A percentile compares a stretch with the other conserved stretches of the same genome.
These are phyloP conservation scores for Diarsia rubi DNA, from an alignment of 2,888 invertebrate species.

Conservation along the genomic window DNA sequence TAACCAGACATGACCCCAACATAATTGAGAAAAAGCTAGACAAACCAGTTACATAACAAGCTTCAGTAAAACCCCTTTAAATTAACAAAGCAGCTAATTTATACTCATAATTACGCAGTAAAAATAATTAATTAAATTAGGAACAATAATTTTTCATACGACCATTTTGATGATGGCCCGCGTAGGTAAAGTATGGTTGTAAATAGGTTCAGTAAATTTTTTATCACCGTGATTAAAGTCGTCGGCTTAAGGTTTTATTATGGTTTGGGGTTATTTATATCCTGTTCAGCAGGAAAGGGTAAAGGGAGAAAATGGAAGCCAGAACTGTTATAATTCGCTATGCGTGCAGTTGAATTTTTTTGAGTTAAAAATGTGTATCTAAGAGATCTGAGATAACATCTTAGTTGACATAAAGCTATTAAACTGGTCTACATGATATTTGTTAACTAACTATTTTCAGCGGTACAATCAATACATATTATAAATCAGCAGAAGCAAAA, in stretches of 20 bases:
- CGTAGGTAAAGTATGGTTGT: conserved; percentile 37
- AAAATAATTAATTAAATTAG: conserved; percentile 57
- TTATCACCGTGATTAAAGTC: conserved; percentile 77
- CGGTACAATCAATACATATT: background rate
- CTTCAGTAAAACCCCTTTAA: background rate
- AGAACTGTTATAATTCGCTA: conserved; percentile 58
- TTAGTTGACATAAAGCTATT: background rate
- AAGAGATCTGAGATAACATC: background rate
- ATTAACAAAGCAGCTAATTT: conserved; percentile 3
- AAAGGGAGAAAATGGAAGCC: conserved; percentile 63
- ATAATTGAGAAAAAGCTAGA: background rate
- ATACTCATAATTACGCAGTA: conserved; percentile 40
- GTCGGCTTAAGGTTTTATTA: conserved; percentile 76
- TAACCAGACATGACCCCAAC: background rate
- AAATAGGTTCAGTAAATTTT: conserved; percentile 69
- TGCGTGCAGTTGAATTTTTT: background rate
- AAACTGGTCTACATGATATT: background rate
- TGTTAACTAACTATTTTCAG: background rate
- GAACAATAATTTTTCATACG: conserved; percentile 56
- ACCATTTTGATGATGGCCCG: conserved; percentile 45
- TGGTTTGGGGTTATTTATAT: conserved; percentile 65
- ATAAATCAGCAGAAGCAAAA: too few species aligned
- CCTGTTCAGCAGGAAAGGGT: conserved; percentile 67
- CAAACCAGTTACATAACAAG: background rate
- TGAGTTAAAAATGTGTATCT: background rate